Base-by-base conservation (phyloP, 1,140 invertebrate species). In the Megathymus violae region DNA sequence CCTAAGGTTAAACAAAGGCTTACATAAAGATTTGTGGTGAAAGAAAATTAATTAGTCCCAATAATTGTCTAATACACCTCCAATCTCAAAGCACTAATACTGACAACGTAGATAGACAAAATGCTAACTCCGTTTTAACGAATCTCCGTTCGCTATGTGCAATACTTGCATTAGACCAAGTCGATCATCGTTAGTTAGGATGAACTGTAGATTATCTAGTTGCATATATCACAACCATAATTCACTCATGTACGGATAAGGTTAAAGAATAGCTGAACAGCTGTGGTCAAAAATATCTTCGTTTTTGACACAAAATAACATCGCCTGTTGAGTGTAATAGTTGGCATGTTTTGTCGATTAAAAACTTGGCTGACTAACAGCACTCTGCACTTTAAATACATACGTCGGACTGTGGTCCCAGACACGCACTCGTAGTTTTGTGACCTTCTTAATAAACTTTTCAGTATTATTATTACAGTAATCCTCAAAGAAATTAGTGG, bases 391-490 rank as follows among this genome's bases (percentile, higher is more conserved):
- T 69, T 71, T 71, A 74, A 70, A 78, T 67, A 62, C 80, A 79
- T n/a, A n/a, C n/a, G n/a, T 79, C 74, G 56, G 64, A 71, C 36
- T 76, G 71, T 69, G 69, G 73, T 50, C 70, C 47, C 82, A 82
- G 70, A 73, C 64, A 59, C 70, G 86, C 86, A 89, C 84, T 80
- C 44, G 85, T 85, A 87, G 83, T 80, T 82, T 78, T 81, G 78
- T 85, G 84, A 84, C 69, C 76, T 82, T 80, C 67, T 79, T 76
- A 77, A 68, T 76, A 80, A 76, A 79, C 72, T 76, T 88, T 90
- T 84, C 88, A 90, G 88, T 90, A 80, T 50, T 78, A 74, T 78
- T 78, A 80, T 83, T 76, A 86, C 84, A 79, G 84, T 90, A 90
- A 82, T 78, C 73, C 75, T 77, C 78, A 77, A 81, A 79, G 81